Evolutionary conservation across 2,888 invertebrate genomes (phyloP), one percentile per base, ranked within the genome.

Genomic region (Icerya purchasi): DNA sequence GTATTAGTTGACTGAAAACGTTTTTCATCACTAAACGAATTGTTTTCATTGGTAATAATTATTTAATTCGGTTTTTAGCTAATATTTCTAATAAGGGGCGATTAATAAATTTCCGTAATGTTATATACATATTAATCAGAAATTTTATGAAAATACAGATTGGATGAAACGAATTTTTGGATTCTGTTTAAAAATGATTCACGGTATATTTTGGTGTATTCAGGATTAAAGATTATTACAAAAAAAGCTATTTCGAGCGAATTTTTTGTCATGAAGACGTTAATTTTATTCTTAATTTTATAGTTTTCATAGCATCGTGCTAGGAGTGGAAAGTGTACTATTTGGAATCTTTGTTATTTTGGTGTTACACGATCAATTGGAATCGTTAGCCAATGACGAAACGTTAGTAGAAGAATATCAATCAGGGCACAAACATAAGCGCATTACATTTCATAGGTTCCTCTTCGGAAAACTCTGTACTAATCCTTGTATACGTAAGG

Each of bases 271-370:
- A n/a, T n/a, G n/a, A n/a, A n/a, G n/a, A n/a, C n/a, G n/a, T n/a
- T n/a, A n/a, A n/a, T 36, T 36, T 8, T 36, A 36, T 36, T 36
- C 14, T 36, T 36, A 36, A 36, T 14, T 36, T 14, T 8, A 36
- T 73, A 88, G 88, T 70, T 77, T 91, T 67, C 90, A 91, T 71
- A 83, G 84, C 65, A 82, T 90, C 56, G 80, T 87, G 66, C 73
- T 90, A 64, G 76, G 86, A 61, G 72, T 91, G 71, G 89, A 89
- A 71, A 82, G 85, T 61, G 78, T 84, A 5, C 73, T 92, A 23
- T 92, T 91, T 73, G 90, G 90, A 8, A 78, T 92, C 69, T 91
- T 91, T 72, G 89, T 89, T 19, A 76, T 84, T 61, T 87, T 86
- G 52, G 88, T 92, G 64, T 79, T 90, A 72, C 81, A 85, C 65